Base-by-base conservation (phyloP, 2,113 vertebrate species). In the Recurvirostra avosetta region DNA sequence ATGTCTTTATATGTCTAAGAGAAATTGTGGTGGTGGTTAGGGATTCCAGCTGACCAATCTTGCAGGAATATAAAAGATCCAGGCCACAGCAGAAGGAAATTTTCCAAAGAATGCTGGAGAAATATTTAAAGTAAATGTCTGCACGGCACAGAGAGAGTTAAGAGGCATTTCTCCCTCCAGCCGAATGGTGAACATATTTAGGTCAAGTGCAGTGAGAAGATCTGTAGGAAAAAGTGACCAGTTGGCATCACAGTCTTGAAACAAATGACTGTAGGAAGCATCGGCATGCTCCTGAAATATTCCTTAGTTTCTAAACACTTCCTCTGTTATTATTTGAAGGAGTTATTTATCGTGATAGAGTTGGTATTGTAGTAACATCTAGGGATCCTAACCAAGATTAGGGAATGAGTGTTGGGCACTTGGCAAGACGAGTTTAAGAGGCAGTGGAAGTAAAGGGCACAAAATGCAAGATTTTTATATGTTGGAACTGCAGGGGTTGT, bases 201-300 rank as follows among this genome's bases (percentile, higher is more conserved):
- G 85, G 88, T 88, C 74, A 82, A 79, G 59, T 50, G 61, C 65
- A 91, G 52, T 59, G 90, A 82, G 79, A 91, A 81, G 77, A 68
- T 76, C 43, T 65, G 11, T 78, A 94, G 80, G 83, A 79, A 94
- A 83, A 94, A 81, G 77, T 72, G 65, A 89, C 81, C 66, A 87
- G 49, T 67, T 91, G 77, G 77, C 52, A 59, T 72, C 21, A 12
- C 5, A 1, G 6, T 68, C 43, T 81, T 65, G 70, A 71, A 70
- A 79, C 2, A 2, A 78, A 75, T 49, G 32, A 72, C 62, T 87
- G 16, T 49, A 71, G 52, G 84, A 92, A 95, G 62, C 30, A 62
- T 79, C 2, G 3, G 27, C 47, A 52, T 0, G 2, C n/a, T 91
- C 41, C 40, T 72, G 58, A 88, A 82, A 78, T 87, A 61, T 21